Conservation (phyloP, 2,888 invertebrate species). For the Allacma fusca region DNA sequence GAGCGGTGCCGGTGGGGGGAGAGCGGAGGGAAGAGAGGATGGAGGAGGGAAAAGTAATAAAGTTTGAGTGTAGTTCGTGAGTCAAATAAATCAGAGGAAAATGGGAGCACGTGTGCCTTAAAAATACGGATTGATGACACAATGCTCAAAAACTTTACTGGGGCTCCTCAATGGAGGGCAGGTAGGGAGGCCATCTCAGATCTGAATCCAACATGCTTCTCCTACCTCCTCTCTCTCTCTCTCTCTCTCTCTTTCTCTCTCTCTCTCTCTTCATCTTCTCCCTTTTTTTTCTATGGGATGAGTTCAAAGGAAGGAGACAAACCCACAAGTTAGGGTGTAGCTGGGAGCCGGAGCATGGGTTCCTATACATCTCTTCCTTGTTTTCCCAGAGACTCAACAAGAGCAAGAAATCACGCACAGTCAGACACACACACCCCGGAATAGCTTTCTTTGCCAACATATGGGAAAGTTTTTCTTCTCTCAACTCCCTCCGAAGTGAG, state of each 20-base stretch:
- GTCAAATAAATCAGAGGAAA: conserved; percentile 45
- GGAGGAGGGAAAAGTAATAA: conserved; percentile 31
- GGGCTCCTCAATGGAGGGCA: background rate
- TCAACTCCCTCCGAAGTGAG: no score
- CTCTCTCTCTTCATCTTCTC: no score
- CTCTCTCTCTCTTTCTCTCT: background rate
- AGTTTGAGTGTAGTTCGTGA: conserved; percentile 44
- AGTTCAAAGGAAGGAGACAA: background rate
- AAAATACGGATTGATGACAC: conserved; percentile 45
- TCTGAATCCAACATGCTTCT: background rate
- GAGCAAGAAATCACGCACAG: no score
- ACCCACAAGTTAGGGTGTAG: background rate
- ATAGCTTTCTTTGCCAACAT: no score
- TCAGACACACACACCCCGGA: no score
- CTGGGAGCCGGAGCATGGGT: no score
- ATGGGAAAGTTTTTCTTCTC: no score
- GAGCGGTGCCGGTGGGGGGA: background rate
- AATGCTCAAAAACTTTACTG: conserved; percentile 41
- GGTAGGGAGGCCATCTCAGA: conserved; percentile 2
- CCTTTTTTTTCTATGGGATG: background rate
- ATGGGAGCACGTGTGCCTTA: conserved; percentile 43
- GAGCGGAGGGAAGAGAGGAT: no score
- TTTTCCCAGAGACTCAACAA: no score
- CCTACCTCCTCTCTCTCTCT: background rate
- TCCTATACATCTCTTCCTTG: no score